Base-by-base conservation (phyloP, 2,888 invertebrate species). In the Monopis laevigella region DNA sequence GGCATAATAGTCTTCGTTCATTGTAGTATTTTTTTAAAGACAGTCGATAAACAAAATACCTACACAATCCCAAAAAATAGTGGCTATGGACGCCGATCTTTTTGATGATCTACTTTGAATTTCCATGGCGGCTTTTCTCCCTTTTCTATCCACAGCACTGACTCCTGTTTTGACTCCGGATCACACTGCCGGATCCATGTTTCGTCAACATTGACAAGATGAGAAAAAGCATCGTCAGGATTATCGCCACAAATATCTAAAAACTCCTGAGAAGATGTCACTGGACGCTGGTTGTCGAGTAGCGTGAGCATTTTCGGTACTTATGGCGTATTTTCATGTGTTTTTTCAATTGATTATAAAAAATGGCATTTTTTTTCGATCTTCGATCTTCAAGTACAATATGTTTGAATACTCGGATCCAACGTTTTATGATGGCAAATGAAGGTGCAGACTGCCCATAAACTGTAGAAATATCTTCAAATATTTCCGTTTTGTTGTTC, bases 41-140 rank as follows among this genome's bases (percentile, higher is more conserved):
- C 44, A 44, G 18, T 42, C 40, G 12, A 42, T 44, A 11, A 42
- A 36, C 13, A 42, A 28, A 41, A 41, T 35, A 17, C 41, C 34
- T 14, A 39, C 35, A 26, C 32, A 43, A 36, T 43, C 39, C 43
- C 39, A 45, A 43, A 42, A 45, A 40, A 42, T 35, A 12, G 41
- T 43, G 39, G 40, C 40, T 43, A 41, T 41, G 8, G 41, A 16
- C 34, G 40, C 40, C 18, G 32, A 19, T 7, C 32, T 40, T 17
- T 42, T n/a, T n/a, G 40, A 26, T 10, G 34, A 36, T 38, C 41
- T 19, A 41, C 39, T 43, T 43, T 28, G 27, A 43, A 39, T 26
- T 45, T 43, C 40, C 18, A 8, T 39, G 34, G 40, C 11, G 43
- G 36, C 41, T 39, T 39, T 43, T 43, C 42, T 17, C 42, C 39